Base-by-base conservation (phyloP, 2,797 vertebrate genomes). In the Gymnoscopelus braueri region DNA sequence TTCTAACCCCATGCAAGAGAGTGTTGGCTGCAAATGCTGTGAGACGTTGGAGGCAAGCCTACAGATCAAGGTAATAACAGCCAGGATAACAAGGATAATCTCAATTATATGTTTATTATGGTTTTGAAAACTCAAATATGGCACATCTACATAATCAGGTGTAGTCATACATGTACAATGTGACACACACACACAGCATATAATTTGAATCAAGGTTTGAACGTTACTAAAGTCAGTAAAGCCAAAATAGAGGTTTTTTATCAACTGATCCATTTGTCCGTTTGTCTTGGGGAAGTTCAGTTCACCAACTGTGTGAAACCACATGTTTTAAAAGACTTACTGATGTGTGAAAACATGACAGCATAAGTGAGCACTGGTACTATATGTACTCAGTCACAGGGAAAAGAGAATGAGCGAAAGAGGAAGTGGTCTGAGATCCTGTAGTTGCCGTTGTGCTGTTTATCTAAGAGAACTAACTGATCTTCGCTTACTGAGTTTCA, bases 351-450 rank as follows among this genome's bases (percentile, higher is more conserved):
- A 44, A 6, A 44, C 39, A 10, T 44, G 39, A 44, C 39, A 44
- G 32, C 32, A 35, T 35, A 35, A 35, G 39, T 44, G 39, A 44
- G 7, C 39, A 9, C 39, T 44, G 39, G 5, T 35, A 35, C 39
- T 44, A 7, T 35, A 44, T 44, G 39, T 44, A 7, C 3, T 39
- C 35, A 39, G 35, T 39, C 4, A 63, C 5, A 14, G 19, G 51
- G 3, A 55, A 23, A 23, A 71, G 14, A 70, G 49, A 23, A 62
- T 78, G 13, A 51, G 47, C 44, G 74, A 88, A 92, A 89, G 88
- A 91, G 91, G 89, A 92, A 93, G 88, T 72, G 9, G 63, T 12
- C 55, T 60, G 65, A 84, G 75, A 67, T 75, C 56, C 60, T 80
- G 84, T 15, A 51, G 58, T 80, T 78, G 71, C 65, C 63, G 75